Base-by-base conservation (phyloP, 1,140 invertebrate species). In the Meloidogyne floridensis region DNA sequence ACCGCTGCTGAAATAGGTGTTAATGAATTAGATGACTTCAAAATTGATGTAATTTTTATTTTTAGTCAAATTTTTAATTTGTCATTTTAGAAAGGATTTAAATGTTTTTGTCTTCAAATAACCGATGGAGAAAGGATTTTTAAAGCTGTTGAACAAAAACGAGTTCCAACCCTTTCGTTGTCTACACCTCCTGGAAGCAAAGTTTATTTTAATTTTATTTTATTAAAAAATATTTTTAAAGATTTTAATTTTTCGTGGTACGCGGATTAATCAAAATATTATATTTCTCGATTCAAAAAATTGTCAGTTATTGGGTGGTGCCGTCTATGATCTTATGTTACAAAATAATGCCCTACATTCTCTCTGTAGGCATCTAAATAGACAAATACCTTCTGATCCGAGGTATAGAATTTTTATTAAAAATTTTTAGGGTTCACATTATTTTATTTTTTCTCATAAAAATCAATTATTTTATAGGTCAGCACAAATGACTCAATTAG, bases 121-220 rank as follows among this genome's bases (percentile, higher is more conserved):
- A 54, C 32, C 43, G 75, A 77, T 18, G 75, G 75, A 56, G 47
- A 65, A 15, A 69, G 32, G 11, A 69, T 65, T 5, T 47, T 77
- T 56, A 77, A 77, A n/a, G 75, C 75, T 15, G 59, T 77, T 77
- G 75, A 77, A 47, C 56, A 77, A 69, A 77, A 77, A 77, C 56
- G 51, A 0, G n/a, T 77, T 56, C 15, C 53, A 15, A 15, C 20
- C 5, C 75, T 77, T 2, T n/a, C 43, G 9, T 65, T 56, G 20
- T 43, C n/a, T n/a, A 56, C 53, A 13, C 15, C 18, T 13, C 53
- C 75, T 8, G 75, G 75, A 18, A 59, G 75, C 75, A 77, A 77
- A 18, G 75, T 77, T 15, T 11, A n/a, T 76, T 76, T 20, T 2
- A 5, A 11, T 32, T 43, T 77, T 0, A 13, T 13, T 3, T 10